Evolutionary conservation across 2,888 invertebrate genomes (phyloP).

Genomic region (Ochlodes sylvanus): DNA sequence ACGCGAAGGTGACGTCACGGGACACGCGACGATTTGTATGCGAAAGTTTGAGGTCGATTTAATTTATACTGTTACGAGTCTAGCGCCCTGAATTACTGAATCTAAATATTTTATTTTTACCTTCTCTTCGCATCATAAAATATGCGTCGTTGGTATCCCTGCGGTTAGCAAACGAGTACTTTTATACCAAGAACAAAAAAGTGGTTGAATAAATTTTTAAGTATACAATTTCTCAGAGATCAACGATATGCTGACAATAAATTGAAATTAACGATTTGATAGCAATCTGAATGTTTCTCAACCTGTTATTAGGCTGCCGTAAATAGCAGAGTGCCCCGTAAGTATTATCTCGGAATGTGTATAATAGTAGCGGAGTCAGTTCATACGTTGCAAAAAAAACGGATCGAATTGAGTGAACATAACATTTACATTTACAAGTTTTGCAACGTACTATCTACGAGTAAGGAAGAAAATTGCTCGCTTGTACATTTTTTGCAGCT

Average conservation of each 20-base stretch:
- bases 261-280: slow-evolving; percentile 33
- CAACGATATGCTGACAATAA: slow-evolving; percentile 22
- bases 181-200: slow-evolving; percentile 20
- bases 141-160: slow-evolving; percentile 18
- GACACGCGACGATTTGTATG: slow-evolving; percentile 66
- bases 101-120: slow-evolving; percentile 61
- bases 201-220: slow-evolving; percentile 7
- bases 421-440: neutral
- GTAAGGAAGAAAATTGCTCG: neutral
- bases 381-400: slow-evolving; percentile 1
- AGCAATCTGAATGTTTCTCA: slow-evolving; percentile 39
- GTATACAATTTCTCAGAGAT: slow-evolving; percentile 9
- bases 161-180: slow-evolving; percentile 1
- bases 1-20: slow-evolving; percentile 74
- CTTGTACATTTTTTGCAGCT: neutral
- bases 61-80: slow-evolving; percentile 72
- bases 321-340: slow-evolving; percentile 48
- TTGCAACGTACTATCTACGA: neutral
- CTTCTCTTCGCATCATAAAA: slow-evolving; percentile 44
- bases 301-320: slow-evolving; percentile 54
- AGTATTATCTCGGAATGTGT: slow-evolving; percentile 12
- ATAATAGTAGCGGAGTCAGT: slow-evolving; percentile 15
- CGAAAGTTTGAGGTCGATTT: slow-evolving; percentile 77
- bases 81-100: slow-evolving; percentile 65
- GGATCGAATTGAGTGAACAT: neutral